Evolutionary conservation across 2,888 invertebrate genomes (phyloP).

Genomic region (Ectemnius cavifrons): DNA sequence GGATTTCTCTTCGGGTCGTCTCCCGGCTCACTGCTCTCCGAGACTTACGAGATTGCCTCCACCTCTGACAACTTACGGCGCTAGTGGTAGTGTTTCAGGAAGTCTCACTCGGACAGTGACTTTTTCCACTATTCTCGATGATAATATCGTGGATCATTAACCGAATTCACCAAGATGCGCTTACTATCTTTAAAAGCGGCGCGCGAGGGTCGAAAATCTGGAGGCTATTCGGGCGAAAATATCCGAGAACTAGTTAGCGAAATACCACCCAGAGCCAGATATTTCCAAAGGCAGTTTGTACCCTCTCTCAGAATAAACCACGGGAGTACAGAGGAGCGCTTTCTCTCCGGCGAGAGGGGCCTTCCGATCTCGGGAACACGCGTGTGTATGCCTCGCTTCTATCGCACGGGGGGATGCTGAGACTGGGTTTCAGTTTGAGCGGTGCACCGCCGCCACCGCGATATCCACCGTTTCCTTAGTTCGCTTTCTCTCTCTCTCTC

Average conservation of each 20-base stretch:
- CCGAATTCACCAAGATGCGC: too few relatives aligned
- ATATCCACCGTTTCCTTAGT: slow-evolving; percentile 18
- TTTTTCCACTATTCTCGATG: slow-evolving; percentile 34
- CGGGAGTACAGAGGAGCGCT: slow-evolving; percentile 20
- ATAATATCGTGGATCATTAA: too few relatives aligned
- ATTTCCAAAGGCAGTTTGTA: slow-evolving; percentile 15
- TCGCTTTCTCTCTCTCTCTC: not conserved
- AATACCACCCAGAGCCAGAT: slow-evolving; percentile 4
- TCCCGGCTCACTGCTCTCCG: slow-evolving; percentile 22
- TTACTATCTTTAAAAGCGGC: too few relatives aligned
- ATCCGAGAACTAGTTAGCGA: too few relatives aligned
- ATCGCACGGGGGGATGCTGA: slow-evolving; percentile 36
- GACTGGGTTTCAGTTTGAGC: slow-evolving; percentile 32
- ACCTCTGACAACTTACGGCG: slow-evolving; percentile 14
- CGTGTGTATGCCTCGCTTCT: slow-evolving; percentile 25
- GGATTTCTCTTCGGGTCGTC: slow-evolving; percentile 57
- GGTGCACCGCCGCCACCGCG: slow-evolving; percentile 31
- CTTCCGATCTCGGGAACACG: slow-evolving; percentile 17
- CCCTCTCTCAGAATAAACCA: slow-evolving; percentile 49
- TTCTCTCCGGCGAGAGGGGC: slow-evolving; percentile 35
- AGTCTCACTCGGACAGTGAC: slow-evolving; percentile 43
- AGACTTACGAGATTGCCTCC: slow-evolving; percentile 53
- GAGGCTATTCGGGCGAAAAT: slow-evolving; percentile 3
- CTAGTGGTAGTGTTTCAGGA: slow-evolving; percentile 45
- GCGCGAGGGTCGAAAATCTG: too few relatives aligned